Conservation (phyloP, 2,113 vertebrate species). For the Echinops telfairi region DNA sequence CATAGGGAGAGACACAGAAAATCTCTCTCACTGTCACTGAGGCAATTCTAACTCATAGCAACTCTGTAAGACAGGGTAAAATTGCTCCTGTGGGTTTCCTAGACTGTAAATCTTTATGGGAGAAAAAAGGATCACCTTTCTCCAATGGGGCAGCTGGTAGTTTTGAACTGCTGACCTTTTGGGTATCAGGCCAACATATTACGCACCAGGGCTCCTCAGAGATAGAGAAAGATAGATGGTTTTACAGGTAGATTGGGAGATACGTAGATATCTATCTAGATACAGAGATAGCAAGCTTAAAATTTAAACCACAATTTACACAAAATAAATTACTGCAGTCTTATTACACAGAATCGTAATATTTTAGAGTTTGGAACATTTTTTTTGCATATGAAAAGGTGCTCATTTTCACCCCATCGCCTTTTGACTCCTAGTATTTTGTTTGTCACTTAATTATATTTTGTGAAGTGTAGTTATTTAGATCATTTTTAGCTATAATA, state of each 20-base stretch:
- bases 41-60: too few species aligned
- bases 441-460: neutral
- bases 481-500: neutral
- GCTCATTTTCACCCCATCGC: neutral
- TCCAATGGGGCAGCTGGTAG: neutral
- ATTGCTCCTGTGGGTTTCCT: too few species aligned
- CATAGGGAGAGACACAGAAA: too few species aligned
- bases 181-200: neutral
- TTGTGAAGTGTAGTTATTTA: neutral
- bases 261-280: neutral
- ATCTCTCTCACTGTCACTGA: too few species aligned
- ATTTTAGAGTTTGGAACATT: neutral
- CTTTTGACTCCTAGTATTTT: neutral
- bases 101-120: too few species aligned
- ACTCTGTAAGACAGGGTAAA: too few species aligned
- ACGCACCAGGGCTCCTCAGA: too few species aligned
- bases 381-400: neutral
- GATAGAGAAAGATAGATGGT: too few species aligned
- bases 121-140: too few species aligned
- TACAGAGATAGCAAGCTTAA: neutral
- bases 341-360: neutral
- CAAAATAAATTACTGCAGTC: neutral
- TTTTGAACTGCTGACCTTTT: neutral
- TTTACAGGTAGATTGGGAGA: neutral
- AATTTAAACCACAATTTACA: neutral